Conservation (phyloP, 2,888 invertebrate genomes). For the Erpobdella octoculata region DNA sequence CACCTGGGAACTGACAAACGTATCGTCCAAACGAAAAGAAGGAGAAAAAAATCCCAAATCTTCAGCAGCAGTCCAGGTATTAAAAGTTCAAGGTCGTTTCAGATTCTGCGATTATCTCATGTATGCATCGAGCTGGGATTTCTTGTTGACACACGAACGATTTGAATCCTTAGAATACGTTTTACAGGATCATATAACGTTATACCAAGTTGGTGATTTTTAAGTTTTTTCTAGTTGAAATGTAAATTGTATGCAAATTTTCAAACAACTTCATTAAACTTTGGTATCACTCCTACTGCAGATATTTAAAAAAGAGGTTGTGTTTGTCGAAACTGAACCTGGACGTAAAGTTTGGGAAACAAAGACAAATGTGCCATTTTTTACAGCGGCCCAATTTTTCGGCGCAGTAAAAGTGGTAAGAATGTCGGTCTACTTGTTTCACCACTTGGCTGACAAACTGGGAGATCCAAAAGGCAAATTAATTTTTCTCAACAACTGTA, state of each 20-base stretch:
- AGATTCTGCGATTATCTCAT: slow-evolving; percentile 31
- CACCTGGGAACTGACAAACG: slow-evolving; percentile 10
- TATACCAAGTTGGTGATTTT: no score
- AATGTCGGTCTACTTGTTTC: slow-evolving; percentile 29
- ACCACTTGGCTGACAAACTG: slow-evolving; percentile 29
- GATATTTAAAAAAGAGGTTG: slow-evolving; percentile 23
- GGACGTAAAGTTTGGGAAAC: slow-evolving; percentile 25
- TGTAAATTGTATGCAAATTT: background rate
- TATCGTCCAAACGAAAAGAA: background rate
- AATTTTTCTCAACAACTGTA: slow-evolving; percentile 34
- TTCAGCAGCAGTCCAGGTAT: background rate
- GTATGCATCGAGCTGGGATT: slow-evolving; percentile 26
- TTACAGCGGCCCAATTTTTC: slow-evolving; percentile 29
- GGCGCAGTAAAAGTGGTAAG: slow-evolving; percentile 26
- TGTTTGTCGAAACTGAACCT: slow-evolving; percentile 31
- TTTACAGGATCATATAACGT: slow-evolving; percentile 31
- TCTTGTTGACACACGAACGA: slow-evolving; percentile 28
- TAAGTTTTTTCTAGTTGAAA: background rate
- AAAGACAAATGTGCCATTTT: slow-evolving; percentile 25
- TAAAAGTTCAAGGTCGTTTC: slow-evolving; percentile 24
- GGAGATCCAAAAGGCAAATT: slow-evolving; percentile 29
- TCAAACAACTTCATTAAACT: background rate
- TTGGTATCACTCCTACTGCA: background rate
- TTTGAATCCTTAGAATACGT: slow-evolving; percentile 32
- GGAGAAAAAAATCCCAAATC: background rate